Percentiles rank a stretch among this genome's conserved stretches.
Evolutionary conservation across 2,888 invertebrate genomes (phyloP).

Genomic region (Aricia artaxerxes): DNA sequence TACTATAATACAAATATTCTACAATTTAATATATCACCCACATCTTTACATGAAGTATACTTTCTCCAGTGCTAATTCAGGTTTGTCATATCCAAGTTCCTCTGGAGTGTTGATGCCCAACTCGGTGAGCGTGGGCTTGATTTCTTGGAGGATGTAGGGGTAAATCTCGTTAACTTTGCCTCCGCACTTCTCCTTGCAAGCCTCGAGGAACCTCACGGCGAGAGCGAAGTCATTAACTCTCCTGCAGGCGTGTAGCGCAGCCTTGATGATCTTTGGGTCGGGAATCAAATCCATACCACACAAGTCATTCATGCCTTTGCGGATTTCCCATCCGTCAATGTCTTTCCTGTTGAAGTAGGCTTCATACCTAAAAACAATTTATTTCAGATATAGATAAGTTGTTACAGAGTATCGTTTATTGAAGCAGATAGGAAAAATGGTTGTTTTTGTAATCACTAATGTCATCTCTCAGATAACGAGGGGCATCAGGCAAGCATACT

Average conservation of each 20-base stretch:
- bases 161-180: constrained; percentile 87
- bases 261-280: constrained; percentile 92
- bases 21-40: constrained; percentile 57
- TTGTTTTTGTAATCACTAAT: not conserved
- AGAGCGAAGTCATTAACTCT: constrained; percentile 96
- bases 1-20: constrained; percentile 73
- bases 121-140: constrained; percentile 94
- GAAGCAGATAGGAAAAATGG: not conserved
- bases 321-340: constrained; percentile 97
- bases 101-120: constrained; percentile 96
- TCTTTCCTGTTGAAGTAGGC: constrained; percentile 91
- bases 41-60: constrained; percentile 83
- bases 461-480: too few species aligned
- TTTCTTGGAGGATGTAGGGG: constrained; percentile 93
- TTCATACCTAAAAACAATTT: constrained; percentile 82
- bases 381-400: not conserved
- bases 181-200: constrained; percentile 94
- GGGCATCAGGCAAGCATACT: not conserved
- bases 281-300: constrained; percentile 95
- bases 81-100: constrained; percentile 98
- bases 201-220: constrained; percentile 95
- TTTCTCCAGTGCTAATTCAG: constrained; percentile 92
- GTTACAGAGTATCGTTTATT: not conserved
- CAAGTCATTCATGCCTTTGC: constrained; percentile 94
- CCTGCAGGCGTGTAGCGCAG: constrained; percentile 94